Base-by-base conservation (phyloP, 2,888 invertebrate genomes). In the Agrilus cyanescens region DNA sequence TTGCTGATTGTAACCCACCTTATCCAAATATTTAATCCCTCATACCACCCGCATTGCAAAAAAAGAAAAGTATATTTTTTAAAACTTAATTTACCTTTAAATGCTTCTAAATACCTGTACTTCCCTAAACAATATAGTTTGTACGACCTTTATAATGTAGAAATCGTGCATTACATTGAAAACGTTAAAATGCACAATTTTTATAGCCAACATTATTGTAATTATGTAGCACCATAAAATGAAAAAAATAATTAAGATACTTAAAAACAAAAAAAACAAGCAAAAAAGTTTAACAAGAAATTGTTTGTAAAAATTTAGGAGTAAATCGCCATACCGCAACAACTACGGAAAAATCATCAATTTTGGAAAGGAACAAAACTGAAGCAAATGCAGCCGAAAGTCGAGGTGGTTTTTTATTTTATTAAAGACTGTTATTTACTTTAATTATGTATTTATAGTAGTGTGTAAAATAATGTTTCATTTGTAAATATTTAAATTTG, bases 301-400 rank as follows among this genome's bases (percentile, higher is more conserved):
- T 46, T 48, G 46, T 51, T 51, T 50, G 48, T 48, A 51, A 51
- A 40, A 48, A 51, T 51, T 33, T 51, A 51, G 51, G 51, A 50
- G 41, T 51, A 51, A 47, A 47, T 46, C 46, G 36, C 38, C 47
- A 48, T 44, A 48, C 41, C 40, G 47, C 50, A 41, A 44, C 45
- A 25, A 5, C 20, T 20, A 20, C 25, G 8, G 25, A 25, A 25
- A 25, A 12, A 16, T 34, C 12, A 34, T 16, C n/a, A 12, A 12
- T 16, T 12, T 12, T 34, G 13, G 34, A n/a, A 16, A 10, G 14
- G 34, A 34, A 12, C 16, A 34, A 34, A 34, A 34, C 34, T 12
- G 14, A 12, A 16, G 15, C 12, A 12, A 34, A 34, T 12, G 25
- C 25, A 25, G 25, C 25, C 25, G 10, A 25, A 10, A 25, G 10